Evolutionary conservation across 2,797 vertebrate species (phyloP), one percentile per base, ranked within the genome.

Genomic region (Rousettus madagascariensis): DNA sequence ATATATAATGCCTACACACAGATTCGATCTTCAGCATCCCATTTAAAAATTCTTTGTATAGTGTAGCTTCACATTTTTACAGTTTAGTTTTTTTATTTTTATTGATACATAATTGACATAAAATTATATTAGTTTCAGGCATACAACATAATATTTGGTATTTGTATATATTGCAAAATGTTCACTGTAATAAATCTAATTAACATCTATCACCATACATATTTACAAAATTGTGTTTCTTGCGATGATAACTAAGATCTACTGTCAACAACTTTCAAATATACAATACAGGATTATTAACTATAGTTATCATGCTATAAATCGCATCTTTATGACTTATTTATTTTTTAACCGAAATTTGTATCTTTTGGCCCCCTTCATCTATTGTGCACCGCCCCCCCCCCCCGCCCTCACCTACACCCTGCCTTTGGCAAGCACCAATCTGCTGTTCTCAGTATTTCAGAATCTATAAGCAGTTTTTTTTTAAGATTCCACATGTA

Each of bases 21-120:
- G 16, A 8, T 66, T 93, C 88, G 17, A 43, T 43, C 33, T 49
- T 38, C 30, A 66, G 6, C 8, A 86, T 63, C 38, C 46, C 13
- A 91, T 77, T 51, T 92, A 13, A 19, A 77, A 85, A 88, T 59
- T 80, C 78, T 79, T 71, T 68, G 0, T 68, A n/a, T 43, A 6
- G 1, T 3, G 10, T 28, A 63, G 61, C 6, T 91, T 93, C n/a
- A 53, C 65, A 41, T 26, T 72, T 90, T 88, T 90, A 72, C 3
- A 82, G 17, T 55, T 87, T 16, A 59, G 49, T 49, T 17, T 2
- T 65, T 65, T 66, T 38, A 93, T 66, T 79, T 59, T 90, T 82
- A 28, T 71, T 71, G 43, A 80, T 1, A 5, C 22, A 38, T 59
- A 68, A 53, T 30, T 83, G 66, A 51, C 2, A 66, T 33, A 74